These are phyloP conservation scores for Pomatorhinus ruficollis DNA, from an alignment of 2,113 vertebrate species.

Conservation along the genomic window DNA sequence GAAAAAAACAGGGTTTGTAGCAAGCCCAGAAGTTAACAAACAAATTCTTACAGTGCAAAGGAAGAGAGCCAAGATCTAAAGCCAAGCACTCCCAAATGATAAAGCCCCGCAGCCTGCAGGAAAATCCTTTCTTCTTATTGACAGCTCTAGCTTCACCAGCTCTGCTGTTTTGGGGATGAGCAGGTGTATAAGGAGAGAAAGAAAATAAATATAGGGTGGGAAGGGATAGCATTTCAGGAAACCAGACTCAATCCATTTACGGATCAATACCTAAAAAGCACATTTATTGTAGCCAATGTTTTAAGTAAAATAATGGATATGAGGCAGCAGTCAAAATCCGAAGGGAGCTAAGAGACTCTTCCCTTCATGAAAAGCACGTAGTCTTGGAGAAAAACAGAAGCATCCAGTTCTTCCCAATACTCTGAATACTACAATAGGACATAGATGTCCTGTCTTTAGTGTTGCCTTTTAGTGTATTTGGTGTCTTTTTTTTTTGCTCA, in stretches of 20 bases:
- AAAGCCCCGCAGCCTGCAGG: not conserved
- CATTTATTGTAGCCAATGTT: not conserved
- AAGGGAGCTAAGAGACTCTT: not conserved
- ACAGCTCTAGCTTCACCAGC: not conserved
- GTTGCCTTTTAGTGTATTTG: not conserved
- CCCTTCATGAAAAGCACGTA: accelerated
- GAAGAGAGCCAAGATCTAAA: not conserved
- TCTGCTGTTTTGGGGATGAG: not conserved
- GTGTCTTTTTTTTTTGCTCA: not conserved
- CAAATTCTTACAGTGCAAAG: not conserved
- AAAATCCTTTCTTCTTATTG: not conserved
- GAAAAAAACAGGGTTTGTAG: not conserved
- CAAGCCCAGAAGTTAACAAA: not conserved
- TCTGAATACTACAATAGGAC: not conserved
- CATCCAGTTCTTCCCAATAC: not conserved
- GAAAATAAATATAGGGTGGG: not conserved
- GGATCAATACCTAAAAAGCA: not conserved
- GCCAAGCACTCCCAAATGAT: not conserved
- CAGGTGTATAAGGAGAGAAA: not conserved
- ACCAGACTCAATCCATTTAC: not conserved
- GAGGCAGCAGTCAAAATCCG: not conserved
- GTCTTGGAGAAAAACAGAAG: not conserved
- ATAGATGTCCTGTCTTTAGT: not conserved
- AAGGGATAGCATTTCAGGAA: not conserved
- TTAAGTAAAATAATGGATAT: not conserved